Evolutionary conservation across 1,140 invertebrate species (phyloP).

Genomic region (Trachelipus rathkii): DNA sequence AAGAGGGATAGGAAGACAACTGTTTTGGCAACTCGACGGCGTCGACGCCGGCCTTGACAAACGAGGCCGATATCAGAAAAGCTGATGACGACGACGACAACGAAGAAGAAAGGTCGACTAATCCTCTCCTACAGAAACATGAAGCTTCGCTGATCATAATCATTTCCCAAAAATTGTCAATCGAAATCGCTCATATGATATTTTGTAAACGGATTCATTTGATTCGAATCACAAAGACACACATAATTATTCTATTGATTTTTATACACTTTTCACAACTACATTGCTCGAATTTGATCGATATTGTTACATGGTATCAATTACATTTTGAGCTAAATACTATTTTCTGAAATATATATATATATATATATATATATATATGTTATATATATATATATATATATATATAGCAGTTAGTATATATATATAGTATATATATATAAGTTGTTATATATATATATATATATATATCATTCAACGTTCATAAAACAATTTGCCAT

Average conservation of each 20-base stretch:
- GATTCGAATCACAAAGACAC: too few species aligned
- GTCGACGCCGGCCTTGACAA: too few species aligned
- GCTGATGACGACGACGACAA: neutral
- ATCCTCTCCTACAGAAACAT: neutral
- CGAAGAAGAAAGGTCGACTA: neutral
- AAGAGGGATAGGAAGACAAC: neutral
- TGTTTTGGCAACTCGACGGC: neutral
- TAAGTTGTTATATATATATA: too few species aligned
- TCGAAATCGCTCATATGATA: neutral
- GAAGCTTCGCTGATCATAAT: neutral
- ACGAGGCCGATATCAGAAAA: too few species aligned
- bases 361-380: conserved; percentile 15
- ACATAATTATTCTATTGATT: too few species aligned
- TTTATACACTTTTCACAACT: too few species aligned
- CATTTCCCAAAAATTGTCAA: neutral
- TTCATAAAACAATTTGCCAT: too few species aligned
- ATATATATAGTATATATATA: too few species aligned
- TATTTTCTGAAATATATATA: neutral
- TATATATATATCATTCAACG: too few species aligned
- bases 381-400: conserved; percentile 12
- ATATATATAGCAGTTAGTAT: neutral
- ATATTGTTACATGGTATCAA: too few species aligned
- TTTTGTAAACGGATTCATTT: too few species aligned
- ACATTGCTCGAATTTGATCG: too few species aligned
- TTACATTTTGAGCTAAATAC: neutral